phyloP scores from a whole-genome alignment of 2,113 vertebrate genomes.

The Dascyllus trimaculatus region DNA sequence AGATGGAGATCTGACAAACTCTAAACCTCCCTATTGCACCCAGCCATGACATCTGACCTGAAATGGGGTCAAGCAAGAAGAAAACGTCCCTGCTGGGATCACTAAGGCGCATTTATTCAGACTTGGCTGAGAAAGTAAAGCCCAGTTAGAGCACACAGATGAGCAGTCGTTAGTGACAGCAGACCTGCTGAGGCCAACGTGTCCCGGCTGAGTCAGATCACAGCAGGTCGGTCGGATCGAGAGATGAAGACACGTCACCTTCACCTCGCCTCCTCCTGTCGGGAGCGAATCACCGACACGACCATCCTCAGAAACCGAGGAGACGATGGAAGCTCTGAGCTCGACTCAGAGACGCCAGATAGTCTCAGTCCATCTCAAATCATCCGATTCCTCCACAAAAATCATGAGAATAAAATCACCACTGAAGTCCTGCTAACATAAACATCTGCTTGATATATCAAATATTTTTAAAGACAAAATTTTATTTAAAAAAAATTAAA shows the following conservation, averaged over 20 bases:
- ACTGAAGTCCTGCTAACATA: too few relatives aligned
- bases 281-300: constrained; percentile 12
- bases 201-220: constrained; percentile 71
- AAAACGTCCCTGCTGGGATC: neutral
- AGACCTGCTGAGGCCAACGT: constrained; percentile 59
- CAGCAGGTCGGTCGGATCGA: constrained; percentile 66
- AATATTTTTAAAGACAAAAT: too few relatives aligned
- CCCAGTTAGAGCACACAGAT: neutral
- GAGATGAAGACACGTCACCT: constrained; percentile 59
- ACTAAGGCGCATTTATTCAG: neutral
- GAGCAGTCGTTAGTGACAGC: constrained; percentile 52
- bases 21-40: neutral
- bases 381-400: too few relatives aligned
- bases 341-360: too few relatives aligned
- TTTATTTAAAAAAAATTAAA: too few relatives aligned
- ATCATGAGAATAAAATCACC: too few relatives aligned
- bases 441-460: too few relatives aligned
- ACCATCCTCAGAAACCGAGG: neutral
- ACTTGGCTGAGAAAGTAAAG: constrained; percentile 24
- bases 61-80: neutral
- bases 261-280: constrained; percentile 62
- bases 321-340: too few relatives aligned
- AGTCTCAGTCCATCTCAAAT: too few relatives aligned
- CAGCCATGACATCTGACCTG: neutral
- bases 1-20: too few relatives aligned